These are phyloP conservation scores for Scaptomyza polygonia DNA, from an alignment of 2,888 invertebrate genomes.

Conservation along the genomic window DNA sequence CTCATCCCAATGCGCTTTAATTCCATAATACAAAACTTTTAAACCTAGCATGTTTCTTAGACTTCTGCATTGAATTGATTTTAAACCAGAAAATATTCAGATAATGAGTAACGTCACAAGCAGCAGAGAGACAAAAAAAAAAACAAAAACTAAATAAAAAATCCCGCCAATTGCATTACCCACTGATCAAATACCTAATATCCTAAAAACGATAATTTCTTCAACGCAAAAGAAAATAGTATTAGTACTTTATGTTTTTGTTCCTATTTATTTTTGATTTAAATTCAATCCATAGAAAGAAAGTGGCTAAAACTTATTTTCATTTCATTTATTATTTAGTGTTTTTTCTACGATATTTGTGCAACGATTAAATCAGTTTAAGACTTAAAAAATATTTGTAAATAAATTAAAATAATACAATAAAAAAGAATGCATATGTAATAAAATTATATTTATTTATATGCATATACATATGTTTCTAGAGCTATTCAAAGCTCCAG, in stretches of 20 bases:
- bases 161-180: conserved; percentile 37
- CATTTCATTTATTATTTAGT: conserved; percentile 68
- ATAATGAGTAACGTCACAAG: conserved; percentile 43
- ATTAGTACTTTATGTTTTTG: conserved; percentile 81
- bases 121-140: conserved; percentile 48
- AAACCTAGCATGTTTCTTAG: conserved; percentile 55
- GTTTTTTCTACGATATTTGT: conserved; percentile 72
- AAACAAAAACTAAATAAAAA: conserved; percentile 7
- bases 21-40: conserved; percentile 50
- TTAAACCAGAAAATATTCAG: conserved; percentile 49
- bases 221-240: conserved; percentile 69
- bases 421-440: conserved; percentile 73
- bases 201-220: conserved; percentile 44
- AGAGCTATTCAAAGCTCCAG: conserved; percentile 10
- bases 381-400: conserved; percentile 77
- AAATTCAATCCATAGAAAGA: conserved; percentile 69
- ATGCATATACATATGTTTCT: no score
- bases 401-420: conserved; percentile 71
- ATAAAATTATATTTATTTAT: conserved; percentile 23
- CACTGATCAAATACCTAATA: conserved; percentile 62
- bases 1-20: conserved; percentile 82
- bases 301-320: conserved; percentile 71
- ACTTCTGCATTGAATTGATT: conserved; percentile 61
- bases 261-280: conserved; percentile 82
- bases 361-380: conserved; percentile 69